Percentiles rank a stretch among this genome's conserved stretches.
Conservation (phyloP, 1,140 invertebrate species). For the Pogonognathellus flavescens region DNA sequence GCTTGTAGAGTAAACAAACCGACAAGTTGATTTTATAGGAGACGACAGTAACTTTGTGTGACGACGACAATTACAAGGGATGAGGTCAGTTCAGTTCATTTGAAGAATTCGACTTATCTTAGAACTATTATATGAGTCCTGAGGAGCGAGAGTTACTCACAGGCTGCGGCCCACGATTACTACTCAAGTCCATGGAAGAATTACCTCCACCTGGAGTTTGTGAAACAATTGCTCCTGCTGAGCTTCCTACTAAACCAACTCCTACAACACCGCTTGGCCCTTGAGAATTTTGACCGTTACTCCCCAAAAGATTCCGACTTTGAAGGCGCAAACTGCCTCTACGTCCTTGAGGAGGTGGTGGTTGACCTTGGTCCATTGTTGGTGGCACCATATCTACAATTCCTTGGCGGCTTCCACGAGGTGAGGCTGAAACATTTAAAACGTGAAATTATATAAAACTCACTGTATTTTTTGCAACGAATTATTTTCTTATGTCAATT, state of each 20-base stretch:
- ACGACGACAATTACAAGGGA: slow-evolving; percentile 32
- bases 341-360: slow-evolving; percentile 52
- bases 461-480: not conserved
- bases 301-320: slow-evolving; percentile 56
- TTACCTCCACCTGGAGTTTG: slow-evolving; percentile 44
- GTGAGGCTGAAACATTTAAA: slow-evolving; percentile 53
- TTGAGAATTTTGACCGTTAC: slow-evolving; percentile 56
- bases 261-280: slow-evolving; percentile 1
- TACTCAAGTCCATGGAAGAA: slow-evolving; percentile 59
- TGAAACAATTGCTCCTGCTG: slow-evolving; percentile 20
- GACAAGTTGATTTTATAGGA: slow-evolving; percentile 32
- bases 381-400: slow-evolving; percentile 49
- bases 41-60: slow-evolving; percentile 21
- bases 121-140: slow-evolving; percentile 55
- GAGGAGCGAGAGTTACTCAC: slow-evolving; percentile 54
- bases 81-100: slow-evolving; percentile 43
- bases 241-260: slow-evolving; percentile 9
- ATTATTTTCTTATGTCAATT: not conserved
- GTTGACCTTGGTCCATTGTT: slow-evolving; percentile 51
- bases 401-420: slow-evolving; percentile 60
- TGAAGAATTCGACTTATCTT: slow-evolving; percentile 16
- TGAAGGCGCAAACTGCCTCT: slow-evolving; percentile 64
- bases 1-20: no score
- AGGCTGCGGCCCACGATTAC: slow-evolving; percentile 44
- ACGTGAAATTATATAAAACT: not conserved